Evolutionary conservation across 2,113 vertebrate genomes (phyloP), one percentile per base, ranked within the genome.

Genomic region (Xiphorhynchus elegans): DNA sequence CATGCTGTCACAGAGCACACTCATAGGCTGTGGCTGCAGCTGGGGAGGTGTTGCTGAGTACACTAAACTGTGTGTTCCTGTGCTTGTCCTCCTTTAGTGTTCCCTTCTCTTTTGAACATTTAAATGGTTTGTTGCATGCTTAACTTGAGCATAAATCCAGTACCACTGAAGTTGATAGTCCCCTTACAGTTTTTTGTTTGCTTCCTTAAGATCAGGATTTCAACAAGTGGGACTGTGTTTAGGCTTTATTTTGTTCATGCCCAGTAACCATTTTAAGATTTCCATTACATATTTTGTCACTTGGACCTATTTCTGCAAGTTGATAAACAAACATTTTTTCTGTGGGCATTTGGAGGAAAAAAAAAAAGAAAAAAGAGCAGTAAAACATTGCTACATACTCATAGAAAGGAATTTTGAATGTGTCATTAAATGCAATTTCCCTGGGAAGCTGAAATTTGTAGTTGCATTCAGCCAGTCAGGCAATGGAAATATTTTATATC

Each of bases 1-100:
- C 12, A 10, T 1, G 0, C 0, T 0, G 33, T 33, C 49, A 42
- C 50, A 46, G n/a, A 64, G 64, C 20, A 21, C 18, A 44, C 9
- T 31, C 6, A 0, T 3, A 46, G 29, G 5, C 31, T 42, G 50
- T 56, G 60, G 24, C 44, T 46, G 72, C 39, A 50, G 3, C 1
- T 56, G 11, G 40, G 12, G n/a, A 5, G 11, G 2, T 16, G 33
- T 29, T 68, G 40, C 53, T 23, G 74, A 84, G 49, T 60, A 2
- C 17, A 15, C 17, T 50, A 15, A 86, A 39, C 21, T 18, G 2
- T 37, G 13, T 58, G 23, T 35, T 81, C 50, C 31, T 31, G 17
- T 42, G 11, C 74, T 87, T 31, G 37, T 67, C 28, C 42, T 84
- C 18, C 55, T 84, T 77, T n/a, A 52, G n/a, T 31, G 28, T 81